Evolutionary conservation across 92 coral and sea anemone species (phyloP).

Genomic region (Plumapathes pennacea): DNA sequence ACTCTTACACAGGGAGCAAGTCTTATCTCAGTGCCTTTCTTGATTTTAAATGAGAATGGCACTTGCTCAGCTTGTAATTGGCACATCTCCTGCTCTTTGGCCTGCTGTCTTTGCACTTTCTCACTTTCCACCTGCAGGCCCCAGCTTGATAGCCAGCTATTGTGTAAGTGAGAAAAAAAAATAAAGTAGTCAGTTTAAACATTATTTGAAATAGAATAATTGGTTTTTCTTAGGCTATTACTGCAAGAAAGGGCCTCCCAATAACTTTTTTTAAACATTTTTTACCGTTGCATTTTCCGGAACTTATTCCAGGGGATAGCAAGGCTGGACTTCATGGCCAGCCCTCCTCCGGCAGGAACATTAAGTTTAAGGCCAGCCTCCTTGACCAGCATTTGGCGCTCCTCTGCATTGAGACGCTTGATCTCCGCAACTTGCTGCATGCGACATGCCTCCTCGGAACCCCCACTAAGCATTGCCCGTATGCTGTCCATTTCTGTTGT

Average conservation of each 20-base stretch:
- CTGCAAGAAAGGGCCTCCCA: too few relatives aligned
- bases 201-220: neutral
- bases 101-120: neutral
- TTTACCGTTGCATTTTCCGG: neutral
- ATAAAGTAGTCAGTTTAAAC: neutral
- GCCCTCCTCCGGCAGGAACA: conserved; percentile 1
- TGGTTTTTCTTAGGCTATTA: neutral
- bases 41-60: conserved; percentile 3
- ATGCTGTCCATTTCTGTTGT: neutral
- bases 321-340: conserved; percentile 5
- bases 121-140: conserved; percentile 9
- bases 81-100: neutral
- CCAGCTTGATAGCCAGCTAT: conserved; percentile 10
- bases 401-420: neutral
- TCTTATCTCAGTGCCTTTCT: neutral
- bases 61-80: neutral
- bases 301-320: conserved; percentile 3
- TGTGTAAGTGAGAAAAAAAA: neutral
- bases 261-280: neutral
- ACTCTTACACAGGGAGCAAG: neutral
- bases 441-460: neutral
- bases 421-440: neutral
- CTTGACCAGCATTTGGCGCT: neutral
- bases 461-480: neutral
- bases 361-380: neutral